Conservation (phyloP, 1,140 invertebrate genomes). For the Wiebesia pumilae region DNA sequence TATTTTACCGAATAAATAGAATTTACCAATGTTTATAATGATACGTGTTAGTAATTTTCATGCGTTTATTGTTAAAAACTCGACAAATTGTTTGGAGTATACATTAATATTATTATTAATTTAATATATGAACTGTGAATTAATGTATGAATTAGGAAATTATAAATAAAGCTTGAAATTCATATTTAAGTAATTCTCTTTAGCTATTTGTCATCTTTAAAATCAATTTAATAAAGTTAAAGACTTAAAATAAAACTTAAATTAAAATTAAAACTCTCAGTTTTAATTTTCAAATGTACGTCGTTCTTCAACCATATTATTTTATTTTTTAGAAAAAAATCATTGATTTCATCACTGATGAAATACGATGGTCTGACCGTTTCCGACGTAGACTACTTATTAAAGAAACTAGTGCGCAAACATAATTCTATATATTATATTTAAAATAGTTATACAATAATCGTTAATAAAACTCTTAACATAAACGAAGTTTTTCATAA, state of each 20-base stretch:
- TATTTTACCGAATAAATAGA: too few species aligned
- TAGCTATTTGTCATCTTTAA: too few species aligned
- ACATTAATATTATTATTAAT: background rate
- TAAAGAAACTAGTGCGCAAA: background rate
- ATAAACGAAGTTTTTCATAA: background rate
- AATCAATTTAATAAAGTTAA: too few species aligned
- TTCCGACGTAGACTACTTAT: slow-evolving; percentile 25
- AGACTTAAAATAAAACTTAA: too few species aligned
- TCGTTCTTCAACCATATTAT: too few species aligned
- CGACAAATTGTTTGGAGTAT: background rate
- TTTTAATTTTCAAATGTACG: too few species aligned
- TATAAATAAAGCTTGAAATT: background rate
- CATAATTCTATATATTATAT: background rate
- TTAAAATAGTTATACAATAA: background rate
- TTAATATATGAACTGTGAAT: too few species aligned
- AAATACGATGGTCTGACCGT: slow-evolving; percentile 12
- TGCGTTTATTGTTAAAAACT: background rate
- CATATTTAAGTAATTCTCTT: too few species aligned
- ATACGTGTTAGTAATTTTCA: background rate
- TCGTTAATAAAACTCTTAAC: background rate
- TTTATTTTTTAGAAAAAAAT: background rate
- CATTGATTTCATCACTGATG: background rate
- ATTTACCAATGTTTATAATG: background rate
- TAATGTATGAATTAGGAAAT: too few species aligned
- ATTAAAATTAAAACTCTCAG: too few species aligned